A percentile compares a stretch with the other conserved stretches of the same genome.
phyloP scores from a whole-genome alignment of 2,888 invertebrate genomes.

The Neoaliturus tenellus region DNA sequence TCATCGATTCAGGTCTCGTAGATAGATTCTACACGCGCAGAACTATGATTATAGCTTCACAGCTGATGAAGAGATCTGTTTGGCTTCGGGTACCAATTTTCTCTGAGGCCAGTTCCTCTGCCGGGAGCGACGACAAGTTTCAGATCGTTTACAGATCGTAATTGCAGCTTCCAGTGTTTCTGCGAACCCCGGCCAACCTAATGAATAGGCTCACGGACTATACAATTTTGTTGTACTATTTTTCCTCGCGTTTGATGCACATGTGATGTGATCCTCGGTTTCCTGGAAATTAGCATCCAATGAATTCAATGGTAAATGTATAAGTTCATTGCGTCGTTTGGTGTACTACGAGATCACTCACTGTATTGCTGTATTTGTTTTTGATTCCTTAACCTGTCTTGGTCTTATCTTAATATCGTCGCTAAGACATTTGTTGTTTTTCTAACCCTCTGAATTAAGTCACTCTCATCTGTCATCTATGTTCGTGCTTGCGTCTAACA shows the following conservation, averaged over 20 bases:
- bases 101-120: neutral
- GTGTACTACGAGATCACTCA: too few species aligned
- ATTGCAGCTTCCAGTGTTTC: neutral
- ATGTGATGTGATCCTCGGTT: neutral
- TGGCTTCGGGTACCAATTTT: neutral
- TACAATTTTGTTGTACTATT: neutral
- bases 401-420: too few species aligned
- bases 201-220: neutral
- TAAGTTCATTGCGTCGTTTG: too few species aligned
- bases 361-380: too few species aligned
- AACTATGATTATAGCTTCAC: neutral
- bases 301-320: too few species aligned
- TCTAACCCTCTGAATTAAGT: too few species aligned
- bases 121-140: neutral
- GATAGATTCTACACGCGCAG: neutral
- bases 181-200: neutral
- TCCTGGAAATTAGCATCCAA: too few species aligned
- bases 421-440: too few species aligned
- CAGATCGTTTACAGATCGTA: neutral
- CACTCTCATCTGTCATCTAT: too few species aligned
- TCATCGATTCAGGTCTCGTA: neutral
- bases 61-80: conserved; percentile 9
- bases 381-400: too few species aligned
- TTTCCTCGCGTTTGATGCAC: neutral
- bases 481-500: too few species aligned